Conservation (phyloP, 2,797 vertebrate species). For the Brachyalestes nurse region DNA sequence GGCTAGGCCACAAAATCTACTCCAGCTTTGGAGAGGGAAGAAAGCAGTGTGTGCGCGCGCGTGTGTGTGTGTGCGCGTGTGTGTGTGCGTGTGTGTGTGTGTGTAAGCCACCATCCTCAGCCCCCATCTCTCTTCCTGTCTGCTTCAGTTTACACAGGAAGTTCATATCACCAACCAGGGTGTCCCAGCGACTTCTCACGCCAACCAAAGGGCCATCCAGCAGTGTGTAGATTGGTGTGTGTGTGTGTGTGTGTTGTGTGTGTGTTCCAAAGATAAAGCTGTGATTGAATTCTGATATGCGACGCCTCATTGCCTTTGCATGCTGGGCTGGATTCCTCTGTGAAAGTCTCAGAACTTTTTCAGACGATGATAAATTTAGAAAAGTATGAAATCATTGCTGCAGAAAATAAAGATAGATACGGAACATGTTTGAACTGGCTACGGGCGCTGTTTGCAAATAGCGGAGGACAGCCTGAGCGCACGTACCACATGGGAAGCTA, state of each 20-base stretch:
- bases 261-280: slow-evolving; percentile 70
- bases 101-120: background rate
- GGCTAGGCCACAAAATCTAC: background rate
- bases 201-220: slow-evolving; percentile 10
- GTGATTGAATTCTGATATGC: slow-evolving; percentile 69
- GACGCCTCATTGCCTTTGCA: slow-evolving; percentile 38
- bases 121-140: slow-evolving; percentile 22
- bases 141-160: slow-evolving; percentile 18
- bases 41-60: background rate
- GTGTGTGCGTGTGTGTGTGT: slow-evolving; percentile 2
- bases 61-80: background rate
- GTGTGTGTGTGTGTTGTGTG: slow-evolving; percentile 53
- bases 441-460: background rate
- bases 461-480: background rate
- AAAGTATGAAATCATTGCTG: slow-evolving; percentile 46
- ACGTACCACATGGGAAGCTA: background rate
- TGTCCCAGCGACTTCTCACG: background rate
- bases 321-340: slow-evolving; percentile 66
- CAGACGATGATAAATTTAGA: slow-evolving; percentile 72
- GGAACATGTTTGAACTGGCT: background rate
- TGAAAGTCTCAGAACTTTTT: slow-evolving; percentile 79
- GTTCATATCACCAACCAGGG: slow-evolving; percentile 6
- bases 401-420: slow-evolving; percentile 1
- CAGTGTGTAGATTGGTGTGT: background rate
- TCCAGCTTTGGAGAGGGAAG: background rate